Evolutionary conservation across 2,888 invertebrate genomes (phyloP), one percentile per base, ranked within the genome.

Genomic region (Diaphora mendica): DNA sequence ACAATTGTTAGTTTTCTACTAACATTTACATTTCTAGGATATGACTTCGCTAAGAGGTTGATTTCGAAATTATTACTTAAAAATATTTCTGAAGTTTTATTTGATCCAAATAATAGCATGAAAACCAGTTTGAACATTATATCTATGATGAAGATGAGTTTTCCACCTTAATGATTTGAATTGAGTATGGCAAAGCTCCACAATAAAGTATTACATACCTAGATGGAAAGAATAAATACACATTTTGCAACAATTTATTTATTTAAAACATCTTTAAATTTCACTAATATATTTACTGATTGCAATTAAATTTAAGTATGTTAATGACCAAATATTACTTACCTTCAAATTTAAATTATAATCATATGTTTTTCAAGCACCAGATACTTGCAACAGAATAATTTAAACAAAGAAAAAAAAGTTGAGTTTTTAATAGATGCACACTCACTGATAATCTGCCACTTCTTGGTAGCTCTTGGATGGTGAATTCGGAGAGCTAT

Each of bases 391-490:
- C 59, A 59, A 65, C 64, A 42, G 44, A 64, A 48, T 44, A 77
- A 73, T 70, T 77, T 77, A 78, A 78, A 88, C 82, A 86, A 85
- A 83, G 80, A 80, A 81, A 81, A 23, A 30, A 44, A 70, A 75
- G 75, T 82, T 75, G 74, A 75, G 68, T 76, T 71, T 73, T 39
- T 1, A 42, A 59, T 59, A 33, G 42, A 72, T 62, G 59, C 51
- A 4, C 72, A 92, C 95, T 93, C 84, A 94, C 94, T 91, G 90
- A 79, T 94, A 94, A 79, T 94, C 94, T 48, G 82, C 83, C 35
- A 90, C 83, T 72, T 93, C 92, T 64, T 80, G 81, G 77, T 81
- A 85, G 71, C 83, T 86, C 70, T 87, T 90, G 44, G 88, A 82
- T 35, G 92, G 88, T n/a, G 92, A 91, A 78, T 83, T 87, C 42